Base-by-base conservation (phyloP, 2,797 vertebrate genomes). In the Leptoclinus maculatus region DNA sequence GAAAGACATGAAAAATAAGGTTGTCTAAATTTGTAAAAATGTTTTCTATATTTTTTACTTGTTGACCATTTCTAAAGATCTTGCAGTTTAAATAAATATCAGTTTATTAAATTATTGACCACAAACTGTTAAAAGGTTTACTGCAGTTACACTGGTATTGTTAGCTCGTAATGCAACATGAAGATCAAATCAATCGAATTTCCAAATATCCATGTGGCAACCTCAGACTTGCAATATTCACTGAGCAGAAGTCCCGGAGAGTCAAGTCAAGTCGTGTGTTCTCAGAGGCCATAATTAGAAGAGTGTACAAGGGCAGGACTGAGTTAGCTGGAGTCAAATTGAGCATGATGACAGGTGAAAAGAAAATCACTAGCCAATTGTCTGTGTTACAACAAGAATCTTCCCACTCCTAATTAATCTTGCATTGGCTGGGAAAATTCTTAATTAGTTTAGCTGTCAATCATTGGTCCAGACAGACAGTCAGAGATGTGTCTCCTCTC, bases 391-490 rank as follows among this genome's bases (percentile, higher is more conserved):
- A 74, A 85, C 56, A 83, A 82, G 60, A 82, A 83, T 78, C 77
- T 80, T 47, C 68, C 54, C 32, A 38, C 41, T 82, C 16, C 72
- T 83, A 91, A 91, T 91, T 84, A 78, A 79, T 82, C 63, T 83
- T 63, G 29, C 68, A 69, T 70, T 83, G 71, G 45, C 74, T 79
- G 67, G 58, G 57, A 85, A 80, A 77, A 65, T 69, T 81, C 59
- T 29, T 83, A 90, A 91, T 90, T 86, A 88, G 79, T 88, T 82
- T 66, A 70, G 79, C 78, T 84, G 89, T 90, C 87, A 90, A 74
- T 91, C 88, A 87, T 19, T 76, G 65, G 75, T 87, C 72, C 77
- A 76, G 64, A 82, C 66, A 74, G 67, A 83, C 74, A 60, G 53
- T 27, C 58, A 43, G 57, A 62, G 21, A 14, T 56, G 39, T 76